phyloP scores from a whole-genome alignment of 2,113 vertebrate species.

The Numenius arquata region DNA sequence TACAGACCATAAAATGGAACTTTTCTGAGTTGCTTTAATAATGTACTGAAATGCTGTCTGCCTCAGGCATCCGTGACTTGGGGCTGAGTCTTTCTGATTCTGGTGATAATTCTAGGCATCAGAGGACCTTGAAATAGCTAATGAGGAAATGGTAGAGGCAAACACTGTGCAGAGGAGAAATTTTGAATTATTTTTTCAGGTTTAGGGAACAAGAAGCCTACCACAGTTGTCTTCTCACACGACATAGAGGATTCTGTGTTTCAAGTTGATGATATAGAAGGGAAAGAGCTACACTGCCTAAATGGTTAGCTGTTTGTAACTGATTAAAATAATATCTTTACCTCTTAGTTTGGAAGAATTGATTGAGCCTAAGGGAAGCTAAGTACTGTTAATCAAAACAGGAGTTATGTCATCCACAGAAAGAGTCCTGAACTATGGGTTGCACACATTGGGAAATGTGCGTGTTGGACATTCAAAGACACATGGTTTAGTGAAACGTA shows the following conservation, averaged over 20 bases:
- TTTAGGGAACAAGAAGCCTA: background rate
- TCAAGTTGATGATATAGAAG: background rate
- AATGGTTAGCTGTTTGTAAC: background rate
- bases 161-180: background rate
- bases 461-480: background rate
- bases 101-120: background rate
- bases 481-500: background rate
- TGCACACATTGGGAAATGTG: background rate
- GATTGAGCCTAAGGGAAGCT: background rate
- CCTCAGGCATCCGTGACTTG: background rate
- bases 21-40: background rate
- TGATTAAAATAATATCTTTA: background rate
- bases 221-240: background rate
- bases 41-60: background rate
- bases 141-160: background rate
- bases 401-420: background rate
- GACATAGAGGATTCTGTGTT: background rate
- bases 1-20: background rate
- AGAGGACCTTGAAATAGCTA: background rate
- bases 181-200: background rate
- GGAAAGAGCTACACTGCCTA: background rate
- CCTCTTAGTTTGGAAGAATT: background rate
- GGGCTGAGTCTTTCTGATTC: background rate
- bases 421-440: background rate
- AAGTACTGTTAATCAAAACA: background rate